Evolutionary conservation across 2,113 vertebrate genomes (phyloP).

Genomic region (Herpetotheres cachinnans): DNA sequence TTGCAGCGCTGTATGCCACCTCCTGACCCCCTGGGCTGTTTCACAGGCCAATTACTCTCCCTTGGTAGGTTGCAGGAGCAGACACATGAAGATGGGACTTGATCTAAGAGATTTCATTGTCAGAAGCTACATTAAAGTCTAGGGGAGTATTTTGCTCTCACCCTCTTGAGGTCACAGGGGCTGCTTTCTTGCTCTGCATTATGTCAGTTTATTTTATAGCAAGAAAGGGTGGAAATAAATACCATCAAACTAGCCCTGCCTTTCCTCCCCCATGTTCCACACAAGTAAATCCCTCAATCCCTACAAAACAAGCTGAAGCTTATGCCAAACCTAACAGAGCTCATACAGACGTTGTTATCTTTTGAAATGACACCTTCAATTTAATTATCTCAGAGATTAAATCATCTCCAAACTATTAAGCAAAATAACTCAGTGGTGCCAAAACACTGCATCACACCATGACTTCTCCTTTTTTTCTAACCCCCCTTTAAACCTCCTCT

Average conservation of each 20-base stretch:
- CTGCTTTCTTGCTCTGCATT: conserved; percentile 13
- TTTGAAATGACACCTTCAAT: conserved; percentile 64
- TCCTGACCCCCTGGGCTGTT: background rate
- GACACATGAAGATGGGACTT: background rate
- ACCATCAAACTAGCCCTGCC: background rate
- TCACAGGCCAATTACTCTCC: background rate
- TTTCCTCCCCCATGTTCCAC: background rate
- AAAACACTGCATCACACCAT: conserved; percentile 33
- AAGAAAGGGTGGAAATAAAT: conserved; percentile 21
- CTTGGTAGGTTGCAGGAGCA: background rate
- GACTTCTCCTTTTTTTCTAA: background rate
- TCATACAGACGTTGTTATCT: conserved; percentile 34
- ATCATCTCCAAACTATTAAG: conserved; percentile 61
- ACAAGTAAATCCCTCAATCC: conserved; percentile 22
- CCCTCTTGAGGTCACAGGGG: background rate
- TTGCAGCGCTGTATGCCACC: background rate
- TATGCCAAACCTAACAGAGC: conserved; percentile 43
- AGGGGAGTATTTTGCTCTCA: background rate
- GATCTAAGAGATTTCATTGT: background rate
- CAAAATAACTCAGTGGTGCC: conserved; percentile 28
- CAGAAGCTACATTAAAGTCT: background rate
- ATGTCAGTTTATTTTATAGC: conserved; percentile 41
- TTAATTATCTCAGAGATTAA: conserved; percentile 64
- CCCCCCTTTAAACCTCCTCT: background rate
- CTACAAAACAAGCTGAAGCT: conserved; percentile 14